A percentile compares a stretch with the other conserved stretches of the same genome.
Evolutionary conservation across 2,797 vertebrate species (phyloP).

Genomic region (Urophycis tenuis): DNA sequence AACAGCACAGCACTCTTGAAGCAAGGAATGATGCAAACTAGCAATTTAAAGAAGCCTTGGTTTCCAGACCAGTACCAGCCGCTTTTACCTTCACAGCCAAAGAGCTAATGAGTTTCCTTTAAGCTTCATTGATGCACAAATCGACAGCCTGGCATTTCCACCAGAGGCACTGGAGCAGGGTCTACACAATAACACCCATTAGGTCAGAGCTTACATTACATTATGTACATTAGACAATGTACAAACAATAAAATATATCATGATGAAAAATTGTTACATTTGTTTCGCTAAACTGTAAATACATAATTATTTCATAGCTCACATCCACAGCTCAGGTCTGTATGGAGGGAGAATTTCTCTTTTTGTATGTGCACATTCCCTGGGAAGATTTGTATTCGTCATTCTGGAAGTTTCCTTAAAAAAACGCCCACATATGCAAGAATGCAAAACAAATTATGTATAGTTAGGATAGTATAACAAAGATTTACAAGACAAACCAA

Average conservation of each 20-base stretch:
- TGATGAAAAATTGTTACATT: neutral
- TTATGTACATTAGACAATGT: slow-evolving; percentile 14
- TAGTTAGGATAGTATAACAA: neutral
- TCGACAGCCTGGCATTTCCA: neutral
- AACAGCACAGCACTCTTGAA: neutral
- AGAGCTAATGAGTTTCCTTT: neutral
- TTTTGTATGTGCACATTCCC: neutral
- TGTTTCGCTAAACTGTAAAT: neutral
- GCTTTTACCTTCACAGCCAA: too few relatives aligned
- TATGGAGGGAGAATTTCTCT: neutral
- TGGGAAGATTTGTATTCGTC: neutral
- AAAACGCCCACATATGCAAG: neutral
- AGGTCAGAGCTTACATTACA: slow-evolving; percentile 46
- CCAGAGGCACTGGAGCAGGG: slow-evolving; percentile 27
- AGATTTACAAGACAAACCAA: neutral
- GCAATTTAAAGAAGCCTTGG: neutral
- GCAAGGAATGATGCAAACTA: neutral
- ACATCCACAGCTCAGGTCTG: neutral
- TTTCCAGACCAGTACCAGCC: too few relatives aligned
- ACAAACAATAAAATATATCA: slow-evolving; percentile 1
- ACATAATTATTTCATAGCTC: neutral
- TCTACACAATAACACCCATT: slow-evolving; percentile 50
- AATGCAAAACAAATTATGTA: neutral
- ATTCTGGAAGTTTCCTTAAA: neutral
- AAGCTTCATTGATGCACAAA: neutral